Evolutionary conservation across 2,888 invertebrate genomes (phyloP).

Genomic region (Cerastis leucographa): DNA sequence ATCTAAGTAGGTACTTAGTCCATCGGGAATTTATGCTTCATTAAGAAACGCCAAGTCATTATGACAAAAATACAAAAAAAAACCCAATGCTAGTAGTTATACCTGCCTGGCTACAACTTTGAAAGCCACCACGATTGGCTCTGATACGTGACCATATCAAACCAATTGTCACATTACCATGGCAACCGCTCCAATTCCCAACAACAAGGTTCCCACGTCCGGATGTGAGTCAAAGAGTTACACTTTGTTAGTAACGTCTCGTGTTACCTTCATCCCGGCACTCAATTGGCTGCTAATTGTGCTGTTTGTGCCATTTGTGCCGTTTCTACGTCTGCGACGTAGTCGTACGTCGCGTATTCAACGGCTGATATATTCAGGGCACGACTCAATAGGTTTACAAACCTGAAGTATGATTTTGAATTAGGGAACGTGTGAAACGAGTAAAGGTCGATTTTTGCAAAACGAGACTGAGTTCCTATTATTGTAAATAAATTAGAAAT

Average conservation of each 20-base stretch:
- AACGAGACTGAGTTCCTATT: neutral
- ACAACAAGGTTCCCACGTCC: constrained; percentile 12
- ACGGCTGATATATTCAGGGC: constrained; percentile 26
- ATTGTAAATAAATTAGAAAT: neutral
- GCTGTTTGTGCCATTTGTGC: neutral
- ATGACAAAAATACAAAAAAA: neutral
- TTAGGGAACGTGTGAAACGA: constrained; percentile 20
- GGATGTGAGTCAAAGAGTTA: constrained; percentile 20
- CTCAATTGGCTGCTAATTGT: constrained; percentile 51
- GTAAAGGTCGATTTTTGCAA: constrained; percentile 3
- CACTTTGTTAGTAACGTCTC: constrained; percentile 20
- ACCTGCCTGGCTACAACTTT: neutral
- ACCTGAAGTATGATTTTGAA: constrained; percentile 27
- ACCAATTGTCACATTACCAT: constrained; percentile 23
- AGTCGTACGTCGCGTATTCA: neutral
- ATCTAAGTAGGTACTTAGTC: neutral
- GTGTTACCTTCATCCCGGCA: constrained; percentile 37
- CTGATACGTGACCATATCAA: constrained; percentile 39
- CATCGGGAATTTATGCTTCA: neutral
- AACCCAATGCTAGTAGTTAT: neutral
- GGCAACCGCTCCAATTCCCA: constrained; percentile 10
- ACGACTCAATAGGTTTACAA: constrained; percentile 20
- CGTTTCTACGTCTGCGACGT: neutral
- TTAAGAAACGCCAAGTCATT: neutral
- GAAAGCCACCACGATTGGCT: constrained; percentile 3